Evolutionary conservation across 2,888 invertebrate genomes (phyloP).

Genomic region (Synanthedon andrenaeformis): DNA sequence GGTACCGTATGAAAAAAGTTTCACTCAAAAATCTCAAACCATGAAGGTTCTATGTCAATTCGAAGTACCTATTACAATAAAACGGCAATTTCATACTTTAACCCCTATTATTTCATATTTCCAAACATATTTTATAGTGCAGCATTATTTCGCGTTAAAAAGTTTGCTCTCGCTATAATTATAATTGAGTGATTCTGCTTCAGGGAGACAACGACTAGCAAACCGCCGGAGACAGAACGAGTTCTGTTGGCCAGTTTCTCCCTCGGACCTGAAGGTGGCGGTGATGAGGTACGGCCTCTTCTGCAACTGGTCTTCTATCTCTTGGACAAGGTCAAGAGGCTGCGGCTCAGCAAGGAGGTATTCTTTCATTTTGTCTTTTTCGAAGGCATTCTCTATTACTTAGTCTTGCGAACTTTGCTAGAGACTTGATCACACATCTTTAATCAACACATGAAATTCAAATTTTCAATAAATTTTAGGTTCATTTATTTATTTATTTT

Average conservation of each 20-base stretch:
- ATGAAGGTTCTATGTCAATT: too few species aligned
- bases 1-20: too few species aligned
- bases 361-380: constrained; percentile 5
- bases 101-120: too few species aligned
- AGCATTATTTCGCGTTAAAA: too few species aligned
- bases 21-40: too few species aligned
- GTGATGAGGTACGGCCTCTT: constrained; percentile 83
- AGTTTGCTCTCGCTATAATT: too few species aligned
- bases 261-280: constrained; percentile 75
- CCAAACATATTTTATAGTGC: too few species aligned
- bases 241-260: constrained; percentile 86
- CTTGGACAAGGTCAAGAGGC: constrained; percentile 90
- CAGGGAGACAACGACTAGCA: constrained; percentile 74
- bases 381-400: neutral
- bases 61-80: too few species aligned
- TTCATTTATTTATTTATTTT: too few species aligned
- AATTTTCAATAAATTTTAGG: too few species aligned
- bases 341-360: constrained; percentile 92
- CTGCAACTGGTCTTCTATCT: constrained; percentile 91
- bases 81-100: too few species aligned
- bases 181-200: neutral
- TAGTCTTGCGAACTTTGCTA: neutral
- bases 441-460: neutral
- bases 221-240: constrained; percentile 83
- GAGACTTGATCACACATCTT: neutral